These are phyloP conservation scores for Octomys mimax DNA, from an alignment of 2,797 vertebrate species.

Conservation along the genomic window DNA sequence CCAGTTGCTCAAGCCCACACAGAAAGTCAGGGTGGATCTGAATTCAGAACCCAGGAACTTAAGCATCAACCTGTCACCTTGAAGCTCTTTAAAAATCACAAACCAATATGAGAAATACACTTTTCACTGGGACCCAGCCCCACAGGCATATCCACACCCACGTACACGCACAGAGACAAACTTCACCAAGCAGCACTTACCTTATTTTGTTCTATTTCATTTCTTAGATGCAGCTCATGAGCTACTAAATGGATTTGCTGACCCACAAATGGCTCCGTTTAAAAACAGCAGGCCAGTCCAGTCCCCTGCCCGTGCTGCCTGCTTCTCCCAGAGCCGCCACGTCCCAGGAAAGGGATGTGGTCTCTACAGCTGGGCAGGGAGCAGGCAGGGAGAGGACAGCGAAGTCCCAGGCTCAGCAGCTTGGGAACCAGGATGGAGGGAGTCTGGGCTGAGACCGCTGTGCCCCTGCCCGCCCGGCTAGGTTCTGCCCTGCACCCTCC, in stretches of 20 bases:
- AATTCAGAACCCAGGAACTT: background rate
- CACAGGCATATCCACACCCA: fast-evolving
- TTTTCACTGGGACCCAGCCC: background rate
- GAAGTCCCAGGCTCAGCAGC: background rate
- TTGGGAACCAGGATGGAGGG: background rate
- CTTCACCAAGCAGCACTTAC: slow-evolving; percentile 52
- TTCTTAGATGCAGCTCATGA: background rate
- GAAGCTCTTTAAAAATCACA: background rate
- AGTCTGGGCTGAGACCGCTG: background rate
- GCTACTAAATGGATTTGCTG: background rate
- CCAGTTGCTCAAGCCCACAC: background rate
- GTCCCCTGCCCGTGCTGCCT: background rate
- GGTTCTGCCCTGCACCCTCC: slow-evolving; percentile 38
- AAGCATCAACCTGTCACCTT: background rate
- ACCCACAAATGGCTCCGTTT: background rate
- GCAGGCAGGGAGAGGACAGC: background rate
- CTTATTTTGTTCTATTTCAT: background rate
- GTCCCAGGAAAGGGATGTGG: background rate
- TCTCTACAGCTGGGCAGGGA: background rate
- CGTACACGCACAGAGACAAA: fast-evolving
- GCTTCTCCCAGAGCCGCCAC: background rate
- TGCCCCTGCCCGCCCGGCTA: background rate
- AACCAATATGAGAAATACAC: background rate
- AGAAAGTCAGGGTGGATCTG: background rate
- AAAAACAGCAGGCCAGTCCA: background rate